Base-by-base conservation (phyloP, 2,797 vertebrate genomes). In the Pteropus rufus region DNA sequence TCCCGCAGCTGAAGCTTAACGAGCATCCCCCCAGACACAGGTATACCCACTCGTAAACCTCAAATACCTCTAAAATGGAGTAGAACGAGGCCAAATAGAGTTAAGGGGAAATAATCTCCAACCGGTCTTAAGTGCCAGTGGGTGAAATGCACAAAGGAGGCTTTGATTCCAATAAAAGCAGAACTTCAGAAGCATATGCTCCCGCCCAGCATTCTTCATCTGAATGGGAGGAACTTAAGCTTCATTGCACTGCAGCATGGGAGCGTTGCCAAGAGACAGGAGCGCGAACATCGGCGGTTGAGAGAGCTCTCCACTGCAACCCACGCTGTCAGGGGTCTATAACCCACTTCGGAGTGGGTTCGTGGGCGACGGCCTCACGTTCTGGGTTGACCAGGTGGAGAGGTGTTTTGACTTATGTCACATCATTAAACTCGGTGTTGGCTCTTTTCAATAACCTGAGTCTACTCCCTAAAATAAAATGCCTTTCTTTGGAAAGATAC, bases 191-290 rank as follows among this genome's bases (percentile, higher is more conserved):
- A 97, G 31, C 39, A 94, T 93, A 91, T 96, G 96, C 90, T 94
- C 36, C 97, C 75, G 82, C 82, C 96, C 62, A 97, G 62, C 8
- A 89, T 64, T 97, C 97, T 96, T 96, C 81, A 94, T 65, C 58
- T 62, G 62, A 91, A 85, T 96, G 93, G 97, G 77, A 82, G 29
- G 87, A 97, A 97, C 62, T 14, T 80, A 70, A 18, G 41, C 93
- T 72, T 93, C 39, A 49, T 81, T 89, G 85, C 94, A 91, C 80
- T 90, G 54, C 29, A 95, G 92, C 49, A 83, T 10, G 93, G 94
- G 46, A 96, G 65, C 75, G 94, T 70, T 85, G 91, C 91, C 96
- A 97, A 96, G 69, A 89, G 70, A 91, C 36, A 93, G 76, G 81
- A 96, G 69, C 83, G 89, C 82, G 98, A 94, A 58, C 91, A 93